Conservation (phyloP, 2,888 invertebrate species). For the Tryphoninae sp. region DNA sequence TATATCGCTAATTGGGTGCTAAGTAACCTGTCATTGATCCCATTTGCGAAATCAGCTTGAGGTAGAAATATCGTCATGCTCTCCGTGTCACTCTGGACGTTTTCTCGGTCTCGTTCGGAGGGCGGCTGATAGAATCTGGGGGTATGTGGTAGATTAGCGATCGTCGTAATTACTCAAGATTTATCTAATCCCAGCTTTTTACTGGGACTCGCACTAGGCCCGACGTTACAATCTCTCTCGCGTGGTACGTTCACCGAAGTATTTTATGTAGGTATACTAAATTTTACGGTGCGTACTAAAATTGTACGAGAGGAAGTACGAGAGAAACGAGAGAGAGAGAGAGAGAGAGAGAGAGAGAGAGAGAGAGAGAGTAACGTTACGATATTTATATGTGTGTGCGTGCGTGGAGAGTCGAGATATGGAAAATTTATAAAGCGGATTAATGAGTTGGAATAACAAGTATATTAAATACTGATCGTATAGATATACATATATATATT, state of each 20-base stretch:
- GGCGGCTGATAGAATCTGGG: not conserved
- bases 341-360: too few relatives aligned
- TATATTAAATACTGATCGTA: constrained; percentile 54
- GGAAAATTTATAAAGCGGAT: constrained; percentile 59
- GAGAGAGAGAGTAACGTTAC: too few relatives aligned
- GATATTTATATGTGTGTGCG: not conserved
- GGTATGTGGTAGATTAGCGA: constrained; percentile 15
- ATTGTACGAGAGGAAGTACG: not conserved
- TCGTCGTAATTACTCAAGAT: constrained; percentile 48
- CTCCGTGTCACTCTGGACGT: not conserved
- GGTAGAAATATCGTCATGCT: constrained; percentile 4
- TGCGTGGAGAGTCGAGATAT: constrained; percentile 49
- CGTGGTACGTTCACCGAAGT: not conserved
- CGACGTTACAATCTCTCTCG: not conserved
- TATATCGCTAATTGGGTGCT: constrained; percentile 54
- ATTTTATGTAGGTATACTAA: constrained; percentile 15
- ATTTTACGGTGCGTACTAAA: constrained; percentile 13
- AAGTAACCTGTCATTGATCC: constrained; percentile 63
- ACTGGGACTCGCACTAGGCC: constrained; percentile 19
- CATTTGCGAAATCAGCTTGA: constrained; percentile 57
- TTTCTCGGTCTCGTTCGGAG: not conserved
- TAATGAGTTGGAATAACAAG: constrained; percentile 60
- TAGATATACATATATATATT: constrained; percentile 13
- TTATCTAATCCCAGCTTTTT: constrained; percentile 49
- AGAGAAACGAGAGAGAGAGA: too few relatives aligned